A percentile compares a stretch with the other conserved stretches of the same genome.
Conservation (phyloP, 2,888 invertebrate species). For the Steromphala cineraria region DNA sequence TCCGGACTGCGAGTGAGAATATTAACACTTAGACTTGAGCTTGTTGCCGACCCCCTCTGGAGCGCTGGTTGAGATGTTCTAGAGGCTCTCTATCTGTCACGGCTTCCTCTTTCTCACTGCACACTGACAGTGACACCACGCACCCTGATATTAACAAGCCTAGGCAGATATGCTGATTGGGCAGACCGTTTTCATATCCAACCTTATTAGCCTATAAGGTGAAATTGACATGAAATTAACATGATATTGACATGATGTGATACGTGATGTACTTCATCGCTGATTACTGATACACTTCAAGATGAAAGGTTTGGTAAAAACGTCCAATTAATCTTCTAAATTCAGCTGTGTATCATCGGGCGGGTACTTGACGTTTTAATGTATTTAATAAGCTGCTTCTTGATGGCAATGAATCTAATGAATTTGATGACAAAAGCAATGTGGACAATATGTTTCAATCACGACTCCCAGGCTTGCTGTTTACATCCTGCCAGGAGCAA, state of each 20-base stretch:
- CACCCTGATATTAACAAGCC: background rate
- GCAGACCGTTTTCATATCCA: background rate
- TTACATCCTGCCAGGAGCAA: background rate
- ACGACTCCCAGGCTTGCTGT: background rate
- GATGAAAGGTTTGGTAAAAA: constrained; percentile 1
- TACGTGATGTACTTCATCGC: background rate
- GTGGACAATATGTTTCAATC: constrained; percentile 15
- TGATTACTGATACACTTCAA: background rate
- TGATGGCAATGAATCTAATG: constrained; percentile 11
- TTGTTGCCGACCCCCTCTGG: background rate
- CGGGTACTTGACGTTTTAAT: background rate
- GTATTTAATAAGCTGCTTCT: constrained; percentile 11
- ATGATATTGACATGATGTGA: background rate
- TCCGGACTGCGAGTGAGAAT: background rate
- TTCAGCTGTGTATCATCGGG: background rate
- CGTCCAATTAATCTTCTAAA: constrained; percentile 11
- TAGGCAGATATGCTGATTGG: background rate
- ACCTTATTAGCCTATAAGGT: constrained; percentile 9
- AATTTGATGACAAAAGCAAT: constrained; percentile 9
- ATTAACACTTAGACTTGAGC: background rate
- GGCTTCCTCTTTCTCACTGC: background rate
- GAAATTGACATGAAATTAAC: constrained; percentile 11
- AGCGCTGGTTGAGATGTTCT: background rate
- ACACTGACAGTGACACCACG: background rate
- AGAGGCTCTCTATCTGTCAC: background rate